These are phyloP conservation scores for Papilio helenus DNA, from an alignment of 1,140 invertebrate species.

Conservation along the genomic window DNA sequence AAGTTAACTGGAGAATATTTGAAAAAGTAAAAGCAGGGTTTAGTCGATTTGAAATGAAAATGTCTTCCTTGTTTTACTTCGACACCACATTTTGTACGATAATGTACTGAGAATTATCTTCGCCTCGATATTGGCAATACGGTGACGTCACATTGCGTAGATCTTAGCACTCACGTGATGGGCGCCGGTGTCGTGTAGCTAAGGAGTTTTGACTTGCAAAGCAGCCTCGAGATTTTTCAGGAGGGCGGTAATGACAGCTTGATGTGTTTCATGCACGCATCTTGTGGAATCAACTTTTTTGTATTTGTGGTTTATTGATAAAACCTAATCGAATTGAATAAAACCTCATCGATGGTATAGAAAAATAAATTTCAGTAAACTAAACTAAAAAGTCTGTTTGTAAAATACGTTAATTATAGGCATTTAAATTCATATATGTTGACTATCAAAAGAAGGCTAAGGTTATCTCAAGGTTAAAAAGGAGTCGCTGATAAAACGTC, in stretches of 20 bases:
- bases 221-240: conserved; percentile 76
- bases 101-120: conserved; percentile 17
- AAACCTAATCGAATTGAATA: background rate
- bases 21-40: too few relatives aligned
- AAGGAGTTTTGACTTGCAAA: conserved; percentile 81
- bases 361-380: too few relatives aligned
- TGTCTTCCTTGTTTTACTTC: background rate
- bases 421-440: too few relatives aligned
- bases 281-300: conserved; percentile 55
- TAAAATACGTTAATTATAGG: too few relatives aligned
- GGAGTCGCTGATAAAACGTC: background rate
- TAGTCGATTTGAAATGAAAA: background rate
- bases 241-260: conserved; percentile 78
- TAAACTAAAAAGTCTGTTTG: too few relatives aligned
- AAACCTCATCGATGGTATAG: too few relatives aligned
- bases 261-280: conserved; percentile 58
- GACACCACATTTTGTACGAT: background rate
- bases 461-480: background rate
- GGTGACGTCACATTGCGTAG: conserved; percentile 11
- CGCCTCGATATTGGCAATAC: conserved; percentile 13
- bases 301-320: background rate
- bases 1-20: too few relatives aligned
- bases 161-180: conserved; percentile 48
- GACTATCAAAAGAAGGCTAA: background rate
- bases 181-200: conserved; percentile 42